A percentile compares a stretch with the other conserved stretches of the same genome.
These are phyloP conservation scores for Aphelinus atriplicis DNA, from an alignment of 1,140 invertebrate genomes.

Conservation along the genomic window DNA sequence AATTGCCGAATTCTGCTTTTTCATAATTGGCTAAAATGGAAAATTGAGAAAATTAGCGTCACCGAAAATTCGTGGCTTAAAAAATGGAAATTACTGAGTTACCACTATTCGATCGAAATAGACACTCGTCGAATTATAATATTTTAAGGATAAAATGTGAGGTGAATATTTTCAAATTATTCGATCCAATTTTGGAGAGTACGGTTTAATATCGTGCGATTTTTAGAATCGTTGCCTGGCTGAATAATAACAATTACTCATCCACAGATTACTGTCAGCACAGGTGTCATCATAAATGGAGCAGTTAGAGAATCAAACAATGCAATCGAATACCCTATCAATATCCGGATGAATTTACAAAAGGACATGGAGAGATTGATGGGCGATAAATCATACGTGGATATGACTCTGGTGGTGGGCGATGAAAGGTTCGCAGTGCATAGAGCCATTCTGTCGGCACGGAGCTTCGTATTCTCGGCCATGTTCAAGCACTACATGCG, in stretches of 20 bases:
- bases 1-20: neutral
- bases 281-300: neutral
- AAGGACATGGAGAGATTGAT: neutral
- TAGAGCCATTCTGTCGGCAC: neutral
- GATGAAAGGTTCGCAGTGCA: neutral
- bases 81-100: constrained; percentile 1
- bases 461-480: constrained; percentile 5
- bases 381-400: neutral
- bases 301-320: too few species aligned
- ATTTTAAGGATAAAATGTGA: neutral
- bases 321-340: too few species aligned
- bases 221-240: neutral
- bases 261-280: neutral
- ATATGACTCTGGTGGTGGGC: neutral
- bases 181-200: neutral
- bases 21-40: neutral
- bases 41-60: neutral
- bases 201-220: neutral
- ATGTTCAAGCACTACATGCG: neutral
- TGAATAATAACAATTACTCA: neutral
- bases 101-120: neutral
- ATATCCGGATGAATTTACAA: neutral
- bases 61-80: neutral
- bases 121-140: neutral
- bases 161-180: neutral